phyloP scores from a whole-genome alignment of 1,140 invertebrate genomes.

The Drosophila hydei region DNA sequence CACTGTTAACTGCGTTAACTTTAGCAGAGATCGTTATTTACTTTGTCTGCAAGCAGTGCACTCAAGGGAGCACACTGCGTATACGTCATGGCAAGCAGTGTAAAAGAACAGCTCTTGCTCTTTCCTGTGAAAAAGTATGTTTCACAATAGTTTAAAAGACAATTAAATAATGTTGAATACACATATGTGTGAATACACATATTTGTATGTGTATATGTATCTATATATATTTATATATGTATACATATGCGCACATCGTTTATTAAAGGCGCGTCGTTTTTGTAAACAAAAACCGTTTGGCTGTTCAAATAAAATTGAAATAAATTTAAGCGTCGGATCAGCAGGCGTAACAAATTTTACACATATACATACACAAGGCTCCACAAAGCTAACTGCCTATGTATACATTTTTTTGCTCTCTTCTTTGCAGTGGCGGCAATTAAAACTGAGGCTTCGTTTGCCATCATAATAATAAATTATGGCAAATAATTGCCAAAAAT shows the following conservation, averaged over 20 bases:
- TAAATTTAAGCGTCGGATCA: slow-evolving; percentile 18
- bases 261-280: slow-evolving; percentile 25
- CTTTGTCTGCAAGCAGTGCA: slow-evolving; percentile 23
- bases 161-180: slow-evolving; percentile 36
- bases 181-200: background rate
- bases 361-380: background rate
- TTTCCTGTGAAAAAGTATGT: background rate
- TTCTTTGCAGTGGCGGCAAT: slow-evolving; percentile 6
- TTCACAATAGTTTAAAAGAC: slow-evolving; percentile 9
- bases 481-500: slow-evolving; percentile 17
- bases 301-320: slow-evolving; percentile 29
- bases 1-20: slow-evolving; percentile 13
- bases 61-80: slow-evolving; percentile 16
- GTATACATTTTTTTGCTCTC: background rate
- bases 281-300: slow-evolving; percentile 48
- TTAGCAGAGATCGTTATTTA: slow-evolving; percentile 18
- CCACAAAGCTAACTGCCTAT: background rate
- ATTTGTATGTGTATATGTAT: no score
- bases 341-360: slow-evolving; percentile 2
- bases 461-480: slow-evolving; percentile 16
- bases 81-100: slow-evolving; percentile 42
- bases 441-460: slow-evolving; percentile 1
- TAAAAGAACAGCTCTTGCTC: no score
- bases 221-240: no score
- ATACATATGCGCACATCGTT: background rate